phyloP scores from a whole-genome alignment of 2,888 invertebrate species.

The Eupeodes latifasciatus region DNA sequence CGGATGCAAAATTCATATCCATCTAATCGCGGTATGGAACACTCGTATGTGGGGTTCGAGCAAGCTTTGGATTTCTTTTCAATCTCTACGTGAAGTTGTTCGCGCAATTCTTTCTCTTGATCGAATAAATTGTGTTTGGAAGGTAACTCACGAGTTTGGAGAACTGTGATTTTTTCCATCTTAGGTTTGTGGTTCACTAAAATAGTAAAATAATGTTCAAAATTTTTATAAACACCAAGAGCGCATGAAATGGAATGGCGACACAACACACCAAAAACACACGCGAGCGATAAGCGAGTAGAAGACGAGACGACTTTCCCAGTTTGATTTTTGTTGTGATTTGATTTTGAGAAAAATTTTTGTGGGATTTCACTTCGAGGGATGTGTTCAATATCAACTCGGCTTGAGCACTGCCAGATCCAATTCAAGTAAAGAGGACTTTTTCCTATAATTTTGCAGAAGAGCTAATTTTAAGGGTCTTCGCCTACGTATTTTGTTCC shows the following conservation, averaged over 20 bases:
- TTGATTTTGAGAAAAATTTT: neutral
- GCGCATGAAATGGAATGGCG: conserved; percentile 34
- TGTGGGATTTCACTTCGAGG: neutral
- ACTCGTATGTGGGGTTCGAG: conserved; percentile 88
- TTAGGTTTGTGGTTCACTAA: neutral
- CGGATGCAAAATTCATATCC: conserved; percentile 91
- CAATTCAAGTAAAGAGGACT: neutral
- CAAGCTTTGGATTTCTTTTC: conserved; percentile 87
- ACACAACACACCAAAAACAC: neutral
- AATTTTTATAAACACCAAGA: neutral
- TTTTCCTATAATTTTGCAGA: neutral
- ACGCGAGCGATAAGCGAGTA: neutral
- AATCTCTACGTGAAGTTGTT: conserved; percentile 87
- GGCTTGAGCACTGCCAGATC: neutral
- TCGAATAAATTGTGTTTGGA: conserved; percentile 53
- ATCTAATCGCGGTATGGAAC: conserved; percentile 88
- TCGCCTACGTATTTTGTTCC: neutral
- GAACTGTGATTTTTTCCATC: conserved; percentile 53
- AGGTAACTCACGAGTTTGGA: conserved; percentile 43
- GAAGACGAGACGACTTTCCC: no score
- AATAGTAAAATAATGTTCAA: neutral
- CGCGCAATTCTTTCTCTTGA: conserved; percentile 82
- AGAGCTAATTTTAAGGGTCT: neutral
- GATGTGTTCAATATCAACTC: neutral
- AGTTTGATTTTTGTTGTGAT: neutral